These are phyloP conservation scores for Ichneumon xanthorius DNA, from an alignment of 2,888 invertebrate species.

Conservation along the genomic window DNA sequence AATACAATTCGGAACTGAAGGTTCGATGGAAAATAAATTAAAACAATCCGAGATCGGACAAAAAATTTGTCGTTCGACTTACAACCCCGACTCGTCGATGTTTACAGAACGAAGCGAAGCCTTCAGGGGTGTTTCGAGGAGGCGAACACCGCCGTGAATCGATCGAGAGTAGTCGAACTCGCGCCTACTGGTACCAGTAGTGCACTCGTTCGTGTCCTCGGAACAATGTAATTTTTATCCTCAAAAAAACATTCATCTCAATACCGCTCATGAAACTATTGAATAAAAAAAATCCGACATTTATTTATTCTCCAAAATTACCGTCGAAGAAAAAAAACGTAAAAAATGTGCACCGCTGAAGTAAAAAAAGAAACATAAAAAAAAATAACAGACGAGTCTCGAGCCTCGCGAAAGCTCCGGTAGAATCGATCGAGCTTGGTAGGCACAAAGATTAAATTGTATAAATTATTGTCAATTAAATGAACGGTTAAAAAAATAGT, in stretches of 20 bases:
- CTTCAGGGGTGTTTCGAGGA: slow-evolving; percentile 52
- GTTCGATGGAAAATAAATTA: not conserved
- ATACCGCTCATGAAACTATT: not conserved
- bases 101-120: slow-evolving; percentile 39
- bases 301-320: not conserved
- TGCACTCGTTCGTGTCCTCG: slow-evolving; percentile 25
- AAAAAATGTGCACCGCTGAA: not conserved
- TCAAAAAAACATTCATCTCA: not conserved
- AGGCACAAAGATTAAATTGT: not conserved
- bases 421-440: slow-evolving; percentile 8
- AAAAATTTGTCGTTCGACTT: not conserved
- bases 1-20: not conserved
- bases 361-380: not conserved
- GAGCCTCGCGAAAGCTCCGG: not conserved
- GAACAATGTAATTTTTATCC: slow-evolving; percentile 2
- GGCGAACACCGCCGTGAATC: slow-evolving; percentile 58
- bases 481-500: not conserved
- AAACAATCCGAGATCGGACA: not conserved
- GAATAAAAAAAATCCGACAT: not conserved
- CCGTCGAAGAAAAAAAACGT: not conserved
- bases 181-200: slow-evolving; percentile 30
- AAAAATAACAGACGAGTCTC: not conserved
- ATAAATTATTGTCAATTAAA: not conserved
- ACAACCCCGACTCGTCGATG: not conserved
- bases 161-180: slow-evolving; percentile 53